Base-by-base conservation (phyloP, 2,113 vertebrate genomes). In the Podocnemis expansa region DNA sequence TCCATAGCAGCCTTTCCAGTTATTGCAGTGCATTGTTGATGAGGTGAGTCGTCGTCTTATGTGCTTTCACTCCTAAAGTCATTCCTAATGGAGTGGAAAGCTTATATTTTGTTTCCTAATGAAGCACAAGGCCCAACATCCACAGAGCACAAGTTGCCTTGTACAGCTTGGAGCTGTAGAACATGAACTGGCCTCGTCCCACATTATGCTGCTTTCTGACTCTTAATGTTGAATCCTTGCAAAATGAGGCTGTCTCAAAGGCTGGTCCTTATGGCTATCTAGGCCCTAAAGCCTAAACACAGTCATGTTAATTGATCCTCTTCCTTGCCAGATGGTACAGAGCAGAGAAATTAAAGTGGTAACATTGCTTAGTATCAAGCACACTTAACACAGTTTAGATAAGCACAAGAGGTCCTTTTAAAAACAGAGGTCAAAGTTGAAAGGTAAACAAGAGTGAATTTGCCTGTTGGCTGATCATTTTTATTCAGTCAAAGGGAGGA, bases 61-160 rank as follows among this genome's bases (percentile, higher is more conserved):
- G 99, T 99, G 99, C 99, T 99, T 99, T 99, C 99, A 98, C 99
- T 99, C 99, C 99, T 99, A 99, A 99, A 99, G 99, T 99, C 99
- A 99, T 99, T 98, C 99, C 99, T 99, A 99, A 99, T 99, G 99
- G 99, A 98, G 98, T 99, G 99, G 99, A 99, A 99, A 99, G 99
- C 99, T 99, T 99, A 99, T 99, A 99, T 99, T 99, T 99, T 99
- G 99, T 99, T 99, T 99, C 99, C 99, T 99, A 99, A 99, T 99
- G 99, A 99, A 99, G 99, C 99, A 99, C 99, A 98, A 98, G 99
- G 99, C 98, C 98, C 99, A 96, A 98, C 99, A 98, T 99, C 98
- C 99, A 99, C 97, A 89, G 98, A 99, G 98, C 98, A 97, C 97
- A 38, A 97, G 98, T 97, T 97, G 97, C 97, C 97, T 97, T 70